phyloP scores from a whole-genome alignment of 30 jellyfish, hydroid and myxozoan species.

The Clytia hemisphaerica region DNA sequence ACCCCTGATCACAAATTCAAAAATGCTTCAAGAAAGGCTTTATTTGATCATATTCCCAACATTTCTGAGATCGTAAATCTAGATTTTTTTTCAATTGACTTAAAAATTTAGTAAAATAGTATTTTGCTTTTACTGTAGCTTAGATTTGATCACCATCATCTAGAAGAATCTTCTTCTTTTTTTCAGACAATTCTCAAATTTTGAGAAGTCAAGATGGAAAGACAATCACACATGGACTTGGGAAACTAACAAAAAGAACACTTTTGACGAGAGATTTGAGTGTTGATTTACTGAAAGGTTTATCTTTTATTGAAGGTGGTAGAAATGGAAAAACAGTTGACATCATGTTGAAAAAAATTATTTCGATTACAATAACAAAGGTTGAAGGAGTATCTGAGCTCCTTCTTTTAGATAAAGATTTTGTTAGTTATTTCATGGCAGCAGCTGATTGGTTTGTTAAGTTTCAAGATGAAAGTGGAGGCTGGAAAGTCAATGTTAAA shows the following conservation, averaged over 20 bases:
- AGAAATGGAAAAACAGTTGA: slow-evolving; percentile 10
- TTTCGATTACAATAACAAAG: background rate
- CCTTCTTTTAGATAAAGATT: slow-evolving; percentile 10
- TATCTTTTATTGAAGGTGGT: slow-evolving; percentile 23
- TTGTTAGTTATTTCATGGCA: slow-evolving; percentile 36
- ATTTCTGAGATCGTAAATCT: too few relatives aligned
- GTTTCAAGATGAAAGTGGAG: slow-evolving; percentile 68
- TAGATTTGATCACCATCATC: too few relatives aligned
- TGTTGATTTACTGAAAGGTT: slow-evolving; percentile 60
- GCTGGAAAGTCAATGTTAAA: slow-evolving; percentile 79
- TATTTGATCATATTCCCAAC: too few relatives aligned
- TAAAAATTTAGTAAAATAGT: too few relatives aligned
- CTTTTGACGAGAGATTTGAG: slow-evolving; percentile 47
- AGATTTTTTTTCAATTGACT: too few relatives aligned
- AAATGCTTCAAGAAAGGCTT: too few relatives aligned
- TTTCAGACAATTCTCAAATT: slow-evolving; percentile 2
- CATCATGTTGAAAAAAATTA: background rate
- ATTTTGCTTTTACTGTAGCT: too few relatives aligned
- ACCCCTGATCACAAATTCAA: too few relatives aligned
- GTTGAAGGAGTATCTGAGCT: background rate
- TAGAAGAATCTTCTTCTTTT: too few relatives aligned
- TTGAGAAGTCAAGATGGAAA: background rate
- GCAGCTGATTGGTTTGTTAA: slow-evolving; percentile 84
- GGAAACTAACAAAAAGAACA: slow-evolving; percentile 18
- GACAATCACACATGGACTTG: slow-evolving; percentile 31